Percentiles rank a stretch among this genome's conserved stretches.
Evolutionary conservation across 2,113 vertebrate species (phyloP).

Genomic region (Calonectris borealis): DNA sequence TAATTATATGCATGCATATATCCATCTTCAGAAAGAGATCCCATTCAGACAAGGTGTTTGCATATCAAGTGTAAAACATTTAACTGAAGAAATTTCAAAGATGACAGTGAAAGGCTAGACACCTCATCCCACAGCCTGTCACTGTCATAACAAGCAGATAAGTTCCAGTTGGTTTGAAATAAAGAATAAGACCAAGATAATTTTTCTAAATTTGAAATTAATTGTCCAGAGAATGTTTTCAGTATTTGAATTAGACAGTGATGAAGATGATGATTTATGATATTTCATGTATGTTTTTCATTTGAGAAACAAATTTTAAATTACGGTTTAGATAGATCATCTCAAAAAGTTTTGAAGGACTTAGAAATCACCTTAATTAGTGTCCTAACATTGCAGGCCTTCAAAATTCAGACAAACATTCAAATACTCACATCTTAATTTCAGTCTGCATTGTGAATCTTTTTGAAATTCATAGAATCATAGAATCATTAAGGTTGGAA

Average conservation of each 20-base stretch:
- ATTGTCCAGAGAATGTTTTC: neutral
- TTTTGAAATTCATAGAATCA: neutral
- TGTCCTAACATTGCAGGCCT: neutral
- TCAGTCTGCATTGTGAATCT: neutral
- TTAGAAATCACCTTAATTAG: neutral
- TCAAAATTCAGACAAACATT: neutral
- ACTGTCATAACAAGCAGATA: rapidly evolving
- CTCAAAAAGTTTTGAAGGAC: neutral
- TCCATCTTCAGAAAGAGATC: neutral
- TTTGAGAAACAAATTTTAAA: neutral
- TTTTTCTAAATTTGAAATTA: neutral
- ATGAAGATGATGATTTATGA: neutral
- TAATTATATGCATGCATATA: neutral
- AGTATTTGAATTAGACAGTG: neutral
- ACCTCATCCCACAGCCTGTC: neutral
- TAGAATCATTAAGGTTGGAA: too few relatives aligned
- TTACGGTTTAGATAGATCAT: neutral
- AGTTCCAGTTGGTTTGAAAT: neutral
- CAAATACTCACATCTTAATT: neutral
- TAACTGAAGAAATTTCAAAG: neutral
- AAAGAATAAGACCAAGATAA: neutral
- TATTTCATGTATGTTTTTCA: neutral
- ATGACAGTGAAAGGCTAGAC: neutral
- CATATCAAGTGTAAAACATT: neutral
- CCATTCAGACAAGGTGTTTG: neutral